A percentile compares a stretch with the other conserved stretches of the same genome.
These are phyloP conservation scores for Eolophus roseicapilla DNA, from an alignment of 2,113 vertebrate species.

Conservation along the genomic window DNA sequence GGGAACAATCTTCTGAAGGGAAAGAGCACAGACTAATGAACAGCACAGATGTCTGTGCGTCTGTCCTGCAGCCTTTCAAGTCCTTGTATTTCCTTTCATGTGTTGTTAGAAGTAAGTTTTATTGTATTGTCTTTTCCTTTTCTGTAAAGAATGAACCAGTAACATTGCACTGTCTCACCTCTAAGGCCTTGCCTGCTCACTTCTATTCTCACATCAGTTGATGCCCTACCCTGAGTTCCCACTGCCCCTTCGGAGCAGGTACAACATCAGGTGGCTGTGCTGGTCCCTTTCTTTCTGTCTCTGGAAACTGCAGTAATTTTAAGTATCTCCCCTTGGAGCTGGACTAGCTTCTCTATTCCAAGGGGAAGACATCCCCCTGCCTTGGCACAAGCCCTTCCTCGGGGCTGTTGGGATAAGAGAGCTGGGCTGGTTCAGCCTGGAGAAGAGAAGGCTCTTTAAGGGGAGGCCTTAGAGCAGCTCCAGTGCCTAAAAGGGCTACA, in stretches of 20 bases:
- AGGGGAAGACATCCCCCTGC: not conserved
- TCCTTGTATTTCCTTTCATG: not conserved
- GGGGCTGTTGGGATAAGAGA: not conserved
- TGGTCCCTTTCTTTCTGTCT: not conserved
- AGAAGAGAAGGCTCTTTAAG: not conserved
- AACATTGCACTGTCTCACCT: not conserved
- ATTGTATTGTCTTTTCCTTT: not conserved
- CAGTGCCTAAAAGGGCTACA: not conserved
- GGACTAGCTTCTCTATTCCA: not conserved
- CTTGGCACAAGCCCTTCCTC: not conserved
- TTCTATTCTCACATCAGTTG: not conserved
- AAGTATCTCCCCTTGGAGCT: not conserved
- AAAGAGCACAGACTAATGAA: not conserved
- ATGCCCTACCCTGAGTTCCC: not conserved
- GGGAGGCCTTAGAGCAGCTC: not conserved
- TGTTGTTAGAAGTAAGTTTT: not conserved
- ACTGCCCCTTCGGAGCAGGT: not conserved
- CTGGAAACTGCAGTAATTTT: not conserved
- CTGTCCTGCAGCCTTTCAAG: not conserved
- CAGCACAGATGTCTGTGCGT: not conserved
- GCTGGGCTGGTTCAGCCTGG: not conserved
- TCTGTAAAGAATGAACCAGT: not conserved
- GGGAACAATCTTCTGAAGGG: not conserved
- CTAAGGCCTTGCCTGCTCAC: not conserved
- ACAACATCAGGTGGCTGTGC: not conserved